Evolutionary conservation across 2,888 invertebrate genomes (phyloP).

Genomic region (Tenthredo livida): DNA sequence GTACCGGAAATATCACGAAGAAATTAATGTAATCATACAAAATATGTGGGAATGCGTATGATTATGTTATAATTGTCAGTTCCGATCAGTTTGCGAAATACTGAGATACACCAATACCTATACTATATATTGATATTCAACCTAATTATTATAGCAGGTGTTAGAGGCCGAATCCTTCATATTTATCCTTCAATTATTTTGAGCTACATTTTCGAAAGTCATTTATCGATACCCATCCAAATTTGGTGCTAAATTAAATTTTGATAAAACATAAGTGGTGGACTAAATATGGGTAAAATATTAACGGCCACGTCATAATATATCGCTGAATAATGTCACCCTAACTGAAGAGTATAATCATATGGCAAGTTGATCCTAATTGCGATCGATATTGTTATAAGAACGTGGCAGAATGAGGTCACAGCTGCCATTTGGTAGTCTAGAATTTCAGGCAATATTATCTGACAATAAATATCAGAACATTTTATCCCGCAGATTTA

Average conservation of each 20-base stretch:
- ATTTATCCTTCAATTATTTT: neutral
- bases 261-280: neutral
- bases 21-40: neutral
- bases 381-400: slow-evolving; percentile 29
- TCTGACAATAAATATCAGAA: neutral
- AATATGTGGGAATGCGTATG: neutral
- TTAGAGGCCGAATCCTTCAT: neutral
- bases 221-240: neutral
- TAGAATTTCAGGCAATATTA: neutral
- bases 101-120: neutral
- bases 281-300: neutral
- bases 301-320: neutral
- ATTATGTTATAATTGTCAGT: neutral
- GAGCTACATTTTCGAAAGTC: neutral
- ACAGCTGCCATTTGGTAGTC: neutral
- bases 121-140: neutral
- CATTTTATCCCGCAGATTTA: neutral
- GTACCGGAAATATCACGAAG: neutral
- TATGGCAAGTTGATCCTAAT: slow-evolving; percentile 22
- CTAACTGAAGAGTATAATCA: slow-evolving; percentile 27
- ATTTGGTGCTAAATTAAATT: neutral
- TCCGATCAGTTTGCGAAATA: neutral
- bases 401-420: slow-evolving; percentile 17
- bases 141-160: neutral
- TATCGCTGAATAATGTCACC: neutral